Evolutionary conservation across 2,113 vertebrate species (phyloP).

Genomic region (Eidolon helvum): DNA sequence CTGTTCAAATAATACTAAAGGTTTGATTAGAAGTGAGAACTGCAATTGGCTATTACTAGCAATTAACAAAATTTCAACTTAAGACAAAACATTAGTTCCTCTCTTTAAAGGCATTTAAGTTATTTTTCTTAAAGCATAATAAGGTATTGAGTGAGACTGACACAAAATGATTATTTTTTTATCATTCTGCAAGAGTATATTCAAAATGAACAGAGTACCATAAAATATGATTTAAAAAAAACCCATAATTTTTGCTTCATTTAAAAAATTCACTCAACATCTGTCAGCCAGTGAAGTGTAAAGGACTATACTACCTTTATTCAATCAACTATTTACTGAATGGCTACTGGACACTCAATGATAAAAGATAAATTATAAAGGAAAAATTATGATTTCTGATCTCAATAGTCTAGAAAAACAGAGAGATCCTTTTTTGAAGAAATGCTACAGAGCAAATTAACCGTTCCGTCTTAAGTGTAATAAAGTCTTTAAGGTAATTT

Average conservation of each 20-base stretch:
- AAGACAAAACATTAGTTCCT: not conserved
- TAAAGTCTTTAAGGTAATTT: not conserved
- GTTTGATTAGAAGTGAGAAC: not conserved
- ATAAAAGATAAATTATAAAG: not conserved
- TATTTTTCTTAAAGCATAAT: not conserved
- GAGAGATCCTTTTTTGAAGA: not conserved
- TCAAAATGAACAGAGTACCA: slow-evolving; percentile 19
- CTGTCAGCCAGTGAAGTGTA: not conserved
- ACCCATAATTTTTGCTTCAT: not conserved
- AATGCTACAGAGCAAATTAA: not conserved
- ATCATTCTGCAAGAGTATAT: not conserved
- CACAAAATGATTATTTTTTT: not conserved
- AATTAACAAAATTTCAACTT: slow-evolving; percentile 17
- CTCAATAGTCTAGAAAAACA: not conserved
- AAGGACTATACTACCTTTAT: not conserved
- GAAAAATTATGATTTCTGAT: slow-evolving; percentile 16
- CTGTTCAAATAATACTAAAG: slow-evolving; percentile 6
- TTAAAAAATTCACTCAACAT: not conserved
- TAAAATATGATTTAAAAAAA: not conserved
- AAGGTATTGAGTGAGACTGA: not conserved
- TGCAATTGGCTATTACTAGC: not conserved
- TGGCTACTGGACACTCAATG: not conserved
- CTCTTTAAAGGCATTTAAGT: not conserved
- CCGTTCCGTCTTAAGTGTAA: not conserved
- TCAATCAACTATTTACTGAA: not conserved